Base-by-base conservation (phyloP, 1,140 invertebrate genomes). In the Drosophila pandora region DNA sequence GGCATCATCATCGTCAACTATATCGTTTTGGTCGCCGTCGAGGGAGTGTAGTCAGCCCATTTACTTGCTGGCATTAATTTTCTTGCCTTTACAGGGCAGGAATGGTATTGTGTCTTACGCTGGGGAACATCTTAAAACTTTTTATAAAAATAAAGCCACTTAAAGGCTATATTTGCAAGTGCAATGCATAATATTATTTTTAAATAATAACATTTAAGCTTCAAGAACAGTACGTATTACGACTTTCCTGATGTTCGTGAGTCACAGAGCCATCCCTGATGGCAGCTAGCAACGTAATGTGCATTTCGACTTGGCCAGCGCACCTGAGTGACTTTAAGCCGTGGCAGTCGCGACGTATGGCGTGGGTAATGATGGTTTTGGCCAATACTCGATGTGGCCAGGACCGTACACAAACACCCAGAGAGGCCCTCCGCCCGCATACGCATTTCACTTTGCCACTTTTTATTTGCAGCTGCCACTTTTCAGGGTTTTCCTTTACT, bases 261-360 rank as follows among this genome's bases (percentile, higher is more conserved):
- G 12, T 70, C 80, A 76, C 63, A 23, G 43, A 17, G 23, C 9
- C 67, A 69, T 65, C 76, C 45, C 56, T 65, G 64, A 10, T 53
- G 25, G 30, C 34, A 21, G 34, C 23, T 23, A 37, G 45, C 41
- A 77, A 59, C 65, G 52, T 53, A 81, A 70, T 67, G 74, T 64
- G 67, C 34, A 62, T 52, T 67, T 78, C 41, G 48, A 39, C 47
- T 56, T 43, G 67, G 50, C 37, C 64, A 65, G 49, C 58, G 74
- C 63, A 69, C 58, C 49, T 75, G 64, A 87, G 70, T 79, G 70
- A 76, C 69, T 79, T 87, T 87, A 88, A 85, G 78, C 78, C 78
- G 63, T 48, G 55, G 45, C 64, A 58, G 68, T 41, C 61, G 68
- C 74, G 61, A 68, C 64, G 64, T 81, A 72, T 75, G 82, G 69